Evolutionary conservation across 2,888 invertebrate genomes (phyloP).

Genomic region (Clepsis dumicolana): DNA sequence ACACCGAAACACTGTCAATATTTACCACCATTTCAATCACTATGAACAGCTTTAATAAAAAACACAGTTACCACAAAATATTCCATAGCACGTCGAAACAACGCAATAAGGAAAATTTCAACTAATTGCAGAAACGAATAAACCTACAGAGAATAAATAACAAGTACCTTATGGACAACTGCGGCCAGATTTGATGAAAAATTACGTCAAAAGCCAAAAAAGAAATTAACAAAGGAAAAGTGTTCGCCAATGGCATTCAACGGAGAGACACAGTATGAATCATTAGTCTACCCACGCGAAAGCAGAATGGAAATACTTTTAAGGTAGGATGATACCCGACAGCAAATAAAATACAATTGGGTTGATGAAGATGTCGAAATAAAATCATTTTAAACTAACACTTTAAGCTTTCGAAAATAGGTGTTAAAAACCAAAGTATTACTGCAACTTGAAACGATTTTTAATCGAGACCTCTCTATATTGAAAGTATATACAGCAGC

Average conservation of each 20-base stretch:
- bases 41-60: not conserved
- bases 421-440: not conserved
- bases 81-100: not conserved
- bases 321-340: slow-evolving; percentile 7
- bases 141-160: not conserved
- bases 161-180: slow-evolving; percentile 29
- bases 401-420: too few relatives aligned
- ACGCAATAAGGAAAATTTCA: slow-evolving; percentile 4
- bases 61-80: not conserved
- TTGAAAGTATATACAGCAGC: too few relatives aligned
- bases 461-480: too few relatives aligned
- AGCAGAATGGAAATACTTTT: not conserved
- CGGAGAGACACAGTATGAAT: slow-evolving; percentile 27
- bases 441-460: too few relatives aligned
- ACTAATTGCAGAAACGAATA: not conserved
- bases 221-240: not conserved
- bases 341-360: not conserved
- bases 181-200: slow-evolving; percentile 27
- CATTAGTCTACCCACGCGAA: slow-evolving; percentile 28
- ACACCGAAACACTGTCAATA: slow-evolving; percentile 45
- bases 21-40: slow-evolving; percentile 22
- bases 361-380: too few relatives aligned
- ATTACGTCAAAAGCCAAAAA: not conserved
- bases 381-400: too few relatives aligned
- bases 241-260: not conserved